Base-by-base conservation (phyloP, 1,140 invertebrate genomes). In the Solen grandis region DNA sequence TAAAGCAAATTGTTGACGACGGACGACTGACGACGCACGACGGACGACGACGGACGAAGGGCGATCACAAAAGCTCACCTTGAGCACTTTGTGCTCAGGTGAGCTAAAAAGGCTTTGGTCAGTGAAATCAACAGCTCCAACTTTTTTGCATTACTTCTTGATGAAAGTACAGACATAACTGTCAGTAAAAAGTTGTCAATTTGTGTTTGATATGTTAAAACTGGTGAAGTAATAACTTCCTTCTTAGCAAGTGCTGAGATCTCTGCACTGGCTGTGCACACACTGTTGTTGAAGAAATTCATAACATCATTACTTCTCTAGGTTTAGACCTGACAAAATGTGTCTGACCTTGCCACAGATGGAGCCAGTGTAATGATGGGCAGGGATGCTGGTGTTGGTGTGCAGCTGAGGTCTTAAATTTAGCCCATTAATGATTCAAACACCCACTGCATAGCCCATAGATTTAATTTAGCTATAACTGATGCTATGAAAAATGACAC, bases 401-500 rank as follows among this genome's bases (percentile, higher is more conserved):
- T 63, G 5, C 57, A 75, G 31, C 25, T 63, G 0, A 46, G 55
- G 31, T 10, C 59, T n/a, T 5, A 75, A 59, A n/a, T 63, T 50
- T 75, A 29, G n/a, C 16, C 57, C 73, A 33, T 75, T 63, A 35
- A 14, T 33, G 22, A 29, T 31, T 33, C 60, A 75, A 75, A 62
- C 41, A 31, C n/a, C n/a, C 59, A 75, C 33, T 75, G 73, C 35
- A 63, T 75, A n/a, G 59, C 73, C 1, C 73, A 75, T 54, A 50
- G 60, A 27, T 29, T 75, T 0, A 75, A 75, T 75, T 19, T 75
- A 13, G 73, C 73, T 31, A 16, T 62, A 19, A 75, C 73, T 19
- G 57, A 75, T 36, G 22, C 73, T n/a, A 75, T 75, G 29, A 63
- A 75, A 8, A 55, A 63, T 63, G 3, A 68, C n/a, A 5, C 25